Evolutionary conservation across 2,113 vertebrate genomes (phyloP).

Genomic region (Strix uralensis): DNA sequence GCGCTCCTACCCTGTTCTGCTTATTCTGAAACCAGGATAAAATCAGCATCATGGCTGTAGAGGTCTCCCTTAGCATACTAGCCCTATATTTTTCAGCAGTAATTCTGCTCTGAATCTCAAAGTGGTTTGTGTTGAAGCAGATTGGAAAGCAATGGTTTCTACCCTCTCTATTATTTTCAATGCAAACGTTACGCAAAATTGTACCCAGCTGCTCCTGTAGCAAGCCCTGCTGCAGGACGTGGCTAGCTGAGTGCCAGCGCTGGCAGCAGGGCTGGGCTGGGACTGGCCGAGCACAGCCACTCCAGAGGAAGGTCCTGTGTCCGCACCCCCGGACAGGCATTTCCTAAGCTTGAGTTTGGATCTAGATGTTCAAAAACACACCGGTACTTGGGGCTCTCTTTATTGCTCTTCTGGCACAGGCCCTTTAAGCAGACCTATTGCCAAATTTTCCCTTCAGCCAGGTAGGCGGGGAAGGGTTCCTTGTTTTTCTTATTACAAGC

Average conservation of each 20-base stretch:
- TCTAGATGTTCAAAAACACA: not conserved
- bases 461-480: not conserved
- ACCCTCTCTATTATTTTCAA: slow-evolving; percentile 10
- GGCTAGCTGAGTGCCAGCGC: not conserved
- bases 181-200: not conserved
- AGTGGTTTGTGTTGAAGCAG: slow-evolving; percentile 1
- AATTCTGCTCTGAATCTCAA: not conserved
- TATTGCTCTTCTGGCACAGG: not conserved
- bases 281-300: not conserved
- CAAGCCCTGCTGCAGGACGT: not conserved
- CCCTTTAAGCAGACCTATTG: not conserved
- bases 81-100: not conserved
- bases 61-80: not conserved
- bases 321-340: not conserved
- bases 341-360: not conserved
- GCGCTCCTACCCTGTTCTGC: not conserved
- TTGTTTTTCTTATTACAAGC: not conserved
- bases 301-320: not conserved
- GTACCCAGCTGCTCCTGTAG: not conserved
- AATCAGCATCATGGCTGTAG: not conserved
- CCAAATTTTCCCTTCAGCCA: not conserved
- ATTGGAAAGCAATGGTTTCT: not conserved
- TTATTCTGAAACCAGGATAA: not conserved
- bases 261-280: not conserved
- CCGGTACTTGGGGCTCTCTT: not conserved